A percentile compares a stretch with the other conserved stretches of the same genome.
Evolutionary conservation across 2,113 vertebrate species (phyloP).

Genomic region (Epinephelus fuscoguttatus): DNA sequence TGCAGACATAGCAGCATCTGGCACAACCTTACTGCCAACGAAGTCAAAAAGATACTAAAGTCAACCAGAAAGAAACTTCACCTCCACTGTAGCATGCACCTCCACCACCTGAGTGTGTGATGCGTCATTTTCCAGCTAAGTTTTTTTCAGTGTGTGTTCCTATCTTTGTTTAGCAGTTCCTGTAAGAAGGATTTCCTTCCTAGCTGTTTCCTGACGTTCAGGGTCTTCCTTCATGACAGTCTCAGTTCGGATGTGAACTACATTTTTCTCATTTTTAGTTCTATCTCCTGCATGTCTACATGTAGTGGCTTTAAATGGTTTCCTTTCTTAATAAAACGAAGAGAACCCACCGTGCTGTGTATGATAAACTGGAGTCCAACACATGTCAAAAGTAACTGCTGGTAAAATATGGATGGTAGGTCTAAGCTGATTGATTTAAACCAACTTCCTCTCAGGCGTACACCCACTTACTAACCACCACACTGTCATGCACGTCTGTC

Average conservation of each 20-base stretch:
- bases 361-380: background rate
- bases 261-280: background rate
- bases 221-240: conserved; percentile 45
- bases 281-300: background rate
- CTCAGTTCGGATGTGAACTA: conserved; percentile 20
- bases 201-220: conserved; percentile 69
- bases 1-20: conserved; percentile 33
- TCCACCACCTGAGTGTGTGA: conserved; percentile 24
- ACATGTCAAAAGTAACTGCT: background rate
- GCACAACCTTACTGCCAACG: background rate
- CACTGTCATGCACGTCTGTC: background rate
- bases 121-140: conserved; percentile 40
- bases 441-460: conserved; percentile 14
- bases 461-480: background rate
- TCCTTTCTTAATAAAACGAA: background rate
- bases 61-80: conserved; percentile 14
- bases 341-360: background rate
- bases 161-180: conserved; percentile 77
- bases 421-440: conserved; percentile 14
- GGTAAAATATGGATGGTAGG: background rate
- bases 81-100: conserved; percentile 6
- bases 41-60: conserved; percentile 21
- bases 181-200: conserved; percentile 77
- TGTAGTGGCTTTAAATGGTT: background rate
- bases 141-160: conserved; percentile 64